phyloP scores from a whole-genome alignment of 1,140 invertebrate genomes.

The Meloidogyne exigua region DNA sequence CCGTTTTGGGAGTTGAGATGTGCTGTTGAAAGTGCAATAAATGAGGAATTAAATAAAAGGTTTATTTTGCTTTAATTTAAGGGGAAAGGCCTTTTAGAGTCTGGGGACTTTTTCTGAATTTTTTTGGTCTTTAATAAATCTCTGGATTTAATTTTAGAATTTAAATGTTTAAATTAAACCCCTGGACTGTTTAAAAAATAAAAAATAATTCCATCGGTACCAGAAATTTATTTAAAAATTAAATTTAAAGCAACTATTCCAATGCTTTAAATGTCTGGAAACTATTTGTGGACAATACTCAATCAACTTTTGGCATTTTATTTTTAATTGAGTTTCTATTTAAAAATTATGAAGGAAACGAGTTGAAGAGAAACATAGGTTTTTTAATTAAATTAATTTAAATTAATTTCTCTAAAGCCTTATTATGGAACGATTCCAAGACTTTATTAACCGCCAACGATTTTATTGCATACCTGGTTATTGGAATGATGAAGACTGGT shows the following conservation, averaged over 20 bases:
- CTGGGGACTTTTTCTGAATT: too few species aligned
- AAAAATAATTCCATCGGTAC: too few species aligned
- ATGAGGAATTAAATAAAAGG: neutral
- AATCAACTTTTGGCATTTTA: neutral
- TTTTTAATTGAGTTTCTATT: neutral
- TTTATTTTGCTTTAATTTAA: neutral
- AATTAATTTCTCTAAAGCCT: neutral
- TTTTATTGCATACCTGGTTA: slow-evolving; percentile 14
- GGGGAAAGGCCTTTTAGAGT: too few species aligned
- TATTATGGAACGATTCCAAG: slow-evolving; percentile 9
- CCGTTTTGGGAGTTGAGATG: neutral
- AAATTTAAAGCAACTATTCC: neutral
- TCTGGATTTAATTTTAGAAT: too few species aligned
- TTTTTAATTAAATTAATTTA: neutral
- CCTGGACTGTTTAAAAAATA: too few species aligned
- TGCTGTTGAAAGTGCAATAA: neutral
- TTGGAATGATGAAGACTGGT: slow-evolving; percentile 8
- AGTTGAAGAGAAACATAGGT: neutral
- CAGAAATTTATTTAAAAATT: neutral
- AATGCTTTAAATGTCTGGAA: neutral
- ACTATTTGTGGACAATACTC: neutral
- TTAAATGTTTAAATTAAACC: too few species aligned
- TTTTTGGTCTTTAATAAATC: too few species aligned
- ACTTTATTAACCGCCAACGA: neutral
- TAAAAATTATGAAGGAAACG: neutral